Conservation (phyloP, 2,888 invertebrate genomes). For the Calameuta pallipes region DNA sequence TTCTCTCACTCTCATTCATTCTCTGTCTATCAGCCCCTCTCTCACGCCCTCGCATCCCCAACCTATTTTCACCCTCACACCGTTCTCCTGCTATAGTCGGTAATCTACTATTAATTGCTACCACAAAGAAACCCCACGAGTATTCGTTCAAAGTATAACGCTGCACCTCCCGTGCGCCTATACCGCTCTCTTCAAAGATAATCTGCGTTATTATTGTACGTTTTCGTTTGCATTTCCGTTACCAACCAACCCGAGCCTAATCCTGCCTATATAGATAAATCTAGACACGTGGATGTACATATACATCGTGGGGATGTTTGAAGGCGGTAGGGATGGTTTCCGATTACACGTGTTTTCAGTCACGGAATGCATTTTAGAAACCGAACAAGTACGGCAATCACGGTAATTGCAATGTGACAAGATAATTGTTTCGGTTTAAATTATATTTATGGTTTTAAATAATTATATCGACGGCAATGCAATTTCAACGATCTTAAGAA, state of each 20-base stretch:
- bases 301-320: not conserved
- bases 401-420: not conserved
- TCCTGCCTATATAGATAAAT: not conserved
- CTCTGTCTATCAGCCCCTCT: not conserved
- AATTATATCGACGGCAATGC: not conserved
- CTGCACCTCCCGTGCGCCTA: slow-evolving; percentile 16
- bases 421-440: no score
- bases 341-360: not conserved
- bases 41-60: not conserved
- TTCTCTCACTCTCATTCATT: slow-evolving; percentile 10
- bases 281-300: not conserved
- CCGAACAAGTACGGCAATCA: not conserved
- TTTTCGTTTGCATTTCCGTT: not conserved
- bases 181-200: slow-evolving; percentile 31
- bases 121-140: slow-evolving; percentile 56
- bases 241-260: not conserved
- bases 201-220: slow-evolving; percentile 37
- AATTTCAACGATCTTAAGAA: not conserved
- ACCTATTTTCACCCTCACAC: slow-evolving; percentile 17
- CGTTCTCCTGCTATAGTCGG: slow-evolving; percentile 35
- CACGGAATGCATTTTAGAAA: not conserved
- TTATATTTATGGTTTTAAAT: no score
- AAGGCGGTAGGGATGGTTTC: not conserved
- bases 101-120: slow-evolving; percentile 65
- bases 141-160: slow-evolving; percentile 37